Evolutionary conservation across 2,113 vertebrate genomes (phyloP).

Genomic region (Melospiza georgiana): DNA sequence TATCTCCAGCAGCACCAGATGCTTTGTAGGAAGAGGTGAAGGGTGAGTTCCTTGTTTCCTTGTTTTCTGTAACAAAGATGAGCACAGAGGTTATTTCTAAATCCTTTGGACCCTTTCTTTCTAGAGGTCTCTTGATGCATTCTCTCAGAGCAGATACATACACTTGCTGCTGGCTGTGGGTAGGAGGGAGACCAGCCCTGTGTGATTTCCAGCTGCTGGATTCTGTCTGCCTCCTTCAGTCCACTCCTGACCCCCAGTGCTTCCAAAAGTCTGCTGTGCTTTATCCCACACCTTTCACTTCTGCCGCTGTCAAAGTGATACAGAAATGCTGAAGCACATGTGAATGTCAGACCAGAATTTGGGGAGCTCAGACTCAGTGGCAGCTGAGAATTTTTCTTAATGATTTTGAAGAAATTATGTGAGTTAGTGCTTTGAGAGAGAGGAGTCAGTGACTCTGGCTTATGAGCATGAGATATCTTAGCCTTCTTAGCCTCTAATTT

Average conservation of each 20-base stretch:
- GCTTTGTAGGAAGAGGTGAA: not conserved
- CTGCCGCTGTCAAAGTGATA: not conserved
- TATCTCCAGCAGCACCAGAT: not conserved
- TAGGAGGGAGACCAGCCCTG: not conserved
- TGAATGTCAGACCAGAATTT: not conserved
- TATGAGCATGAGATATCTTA: not conserved
- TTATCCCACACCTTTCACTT: not conserved
- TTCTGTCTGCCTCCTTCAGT: not conserved
- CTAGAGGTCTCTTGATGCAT: not conserved
- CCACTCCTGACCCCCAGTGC: not conserved
- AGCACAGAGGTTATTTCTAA: not conserved
- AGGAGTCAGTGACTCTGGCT: not conserved
- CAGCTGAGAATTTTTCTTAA: not conserved
- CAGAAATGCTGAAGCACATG: not conserved
- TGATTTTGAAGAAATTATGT: not conserved
- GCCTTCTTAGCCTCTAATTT: not conserved
- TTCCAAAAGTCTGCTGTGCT: not conserved
- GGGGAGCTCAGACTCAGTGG: not conserved
- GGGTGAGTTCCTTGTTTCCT: not conserved
- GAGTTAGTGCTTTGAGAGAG: not conserved
- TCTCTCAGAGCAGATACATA: not conserved
- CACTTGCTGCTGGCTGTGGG: not conserved
- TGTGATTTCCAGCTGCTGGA: not conserved
- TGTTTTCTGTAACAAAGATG: not conserved
- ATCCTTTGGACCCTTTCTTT: not conserved